Base-by-base conservation (phyloP, 2,888 invertebrate genomes). In the Muschampia plurimacula region DNA sequence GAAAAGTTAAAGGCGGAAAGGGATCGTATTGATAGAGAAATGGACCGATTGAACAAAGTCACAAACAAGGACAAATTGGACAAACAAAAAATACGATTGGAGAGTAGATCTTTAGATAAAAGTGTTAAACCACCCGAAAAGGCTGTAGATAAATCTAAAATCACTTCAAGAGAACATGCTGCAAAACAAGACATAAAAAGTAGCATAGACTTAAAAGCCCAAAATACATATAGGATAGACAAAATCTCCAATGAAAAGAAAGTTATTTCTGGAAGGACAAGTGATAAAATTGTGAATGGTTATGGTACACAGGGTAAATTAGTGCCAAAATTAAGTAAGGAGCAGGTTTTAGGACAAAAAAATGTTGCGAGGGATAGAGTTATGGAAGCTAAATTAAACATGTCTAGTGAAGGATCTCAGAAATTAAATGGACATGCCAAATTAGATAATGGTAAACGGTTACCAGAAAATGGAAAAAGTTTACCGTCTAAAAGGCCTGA, bases 211-310 rank as follows among this genome's bases (percentile, higher is more conserved):
- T 85, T 93, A 78, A 91, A 94, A 80, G 90, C 86, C 79, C 92
- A 93, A 78, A 93, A 92, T 73, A 91, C 92, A n/a, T 91, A 91
- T 77, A 89, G 95, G 84, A 94, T 95, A 93, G 94, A 93, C 76
- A 92, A 90, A 77, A 93, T 92, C 73, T 86, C 84, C 1, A 88
- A 89, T 79, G 92, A 93, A 52, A 79, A 74, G 65, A 78, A 74
- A 46, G 7, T 65, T 57, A 7, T 81, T 67, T 81, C 86, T 13
- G 85, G 80, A 77, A 92, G 86, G 75, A 84, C 81, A 73, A 79
- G 77, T 70, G 84, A 89, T 73, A 91, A 83, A 81, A 80, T 81
- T 60, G 76, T 82, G 13, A 92, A 91, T 67, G 91, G 90, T 55
- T 86, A 89, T 36, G 86, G 79, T 76, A 81, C 86, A 64, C 86